These are phyloP conservation scores for Coecobrya sp. DNA, from an alignment of 2,888 invertebrate genomes.

Conservation along the genomic window DNA sequence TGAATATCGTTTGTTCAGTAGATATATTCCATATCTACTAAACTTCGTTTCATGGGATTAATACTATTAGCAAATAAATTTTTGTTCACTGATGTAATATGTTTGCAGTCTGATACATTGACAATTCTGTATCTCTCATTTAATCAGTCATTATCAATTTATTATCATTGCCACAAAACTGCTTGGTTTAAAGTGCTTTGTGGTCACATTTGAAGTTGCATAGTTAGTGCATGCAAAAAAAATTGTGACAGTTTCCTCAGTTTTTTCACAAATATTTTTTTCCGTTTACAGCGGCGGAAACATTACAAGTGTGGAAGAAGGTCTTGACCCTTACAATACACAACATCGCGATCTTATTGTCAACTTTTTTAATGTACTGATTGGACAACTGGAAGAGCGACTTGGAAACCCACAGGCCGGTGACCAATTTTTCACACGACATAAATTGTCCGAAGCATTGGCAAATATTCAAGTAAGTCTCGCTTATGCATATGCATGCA, in stretches of 20 bases:
- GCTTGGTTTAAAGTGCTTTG: too few species aligned
- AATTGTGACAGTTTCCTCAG: neutral
- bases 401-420: conserved; percentile 66
- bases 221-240: neutral
- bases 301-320: conserved; percentile 47
- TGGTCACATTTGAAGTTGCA: too few species aligned
- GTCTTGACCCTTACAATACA: conserved; percentile 60
- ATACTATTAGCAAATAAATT: too few species aligned
- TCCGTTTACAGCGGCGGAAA: conserved; percentile 47
- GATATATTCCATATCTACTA: too few species aligned
- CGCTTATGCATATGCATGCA: neutral
- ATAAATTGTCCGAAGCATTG: conserved; percentile 61
- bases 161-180: too few species aligned
- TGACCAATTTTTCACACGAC: conserved; percentile 70
- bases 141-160: too few species aligned
- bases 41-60: too few species aligned
- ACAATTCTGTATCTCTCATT: too few species aligned
- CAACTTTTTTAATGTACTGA: conserved; percentile 53
- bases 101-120: too few species aligned
- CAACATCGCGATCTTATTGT: conserved; percentile 57
- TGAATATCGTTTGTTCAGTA: too few species aligned
- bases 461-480: conserved; percentile 67
- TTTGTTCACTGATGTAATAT: too few species aligned
- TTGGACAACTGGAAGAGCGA: conserved; percentile 51
- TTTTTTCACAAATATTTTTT: neutral